Evolutionary conservation across 2,113 vertebrate genomes (phyloP).

Genomic region (Craseonycteris thonglongyai): DNA sequence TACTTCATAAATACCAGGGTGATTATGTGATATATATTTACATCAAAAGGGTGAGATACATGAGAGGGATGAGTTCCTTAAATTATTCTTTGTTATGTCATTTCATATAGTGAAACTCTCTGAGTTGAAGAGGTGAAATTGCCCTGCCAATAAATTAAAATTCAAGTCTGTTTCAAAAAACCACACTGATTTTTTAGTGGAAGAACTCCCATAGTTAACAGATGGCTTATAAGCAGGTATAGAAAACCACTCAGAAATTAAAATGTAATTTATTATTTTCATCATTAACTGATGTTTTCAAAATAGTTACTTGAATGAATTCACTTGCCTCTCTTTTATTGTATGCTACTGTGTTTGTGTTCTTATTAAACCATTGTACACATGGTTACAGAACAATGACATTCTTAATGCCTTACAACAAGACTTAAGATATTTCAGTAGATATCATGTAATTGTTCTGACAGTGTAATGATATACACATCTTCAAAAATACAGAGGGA

Average conservation of each 20-base stretch:
- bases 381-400: neutral
- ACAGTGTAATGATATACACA: neutral
- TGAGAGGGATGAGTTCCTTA: neutral
- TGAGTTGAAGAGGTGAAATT: neutral
- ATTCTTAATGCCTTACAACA: neutral
- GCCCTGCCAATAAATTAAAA: neutral
- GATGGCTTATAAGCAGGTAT: neutral
- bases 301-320: slow-evolving; percentile 27
- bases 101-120: neutral
- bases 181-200: neutral
- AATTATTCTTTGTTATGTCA: neutral
- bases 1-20: neutral
- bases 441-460: neutral
- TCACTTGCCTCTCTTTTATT: neutral
- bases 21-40: neutral
- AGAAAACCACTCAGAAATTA: neutral
- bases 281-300: neutral
- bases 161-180: neutral
- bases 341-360: neutral
- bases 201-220: neutral
- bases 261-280: slow-evolving; percentile 42
- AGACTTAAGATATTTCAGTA: neutral
- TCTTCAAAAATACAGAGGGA: neutral
- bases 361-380: neutral
- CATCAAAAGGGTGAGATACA: neutral